These are phyloP conservation scores for Myopa testacea DNA, from an alignment of 2,888 invertebrate species.

Conservation along the genomic window DNA sequence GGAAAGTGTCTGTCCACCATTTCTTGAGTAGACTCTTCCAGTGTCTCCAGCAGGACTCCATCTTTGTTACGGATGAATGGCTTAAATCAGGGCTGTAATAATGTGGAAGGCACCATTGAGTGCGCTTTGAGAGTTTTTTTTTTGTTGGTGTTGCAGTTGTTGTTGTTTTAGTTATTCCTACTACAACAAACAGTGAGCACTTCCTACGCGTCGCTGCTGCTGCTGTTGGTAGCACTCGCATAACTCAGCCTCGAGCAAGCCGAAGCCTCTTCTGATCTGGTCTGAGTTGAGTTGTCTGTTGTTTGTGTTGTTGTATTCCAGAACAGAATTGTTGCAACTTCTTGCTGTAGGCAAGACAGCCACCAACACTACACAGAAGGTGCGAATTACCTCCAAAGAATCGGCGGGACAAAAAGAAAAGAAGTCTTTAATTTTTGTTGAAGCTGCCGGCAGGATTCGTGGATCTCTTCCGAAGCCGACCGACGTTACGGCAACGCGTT, in stretches of 20 bases:
- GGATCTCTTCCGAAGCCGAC: not conserved
- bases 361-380: not conserved
- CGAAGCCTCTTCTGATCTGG: no score
- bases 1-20: no score
- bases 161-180: no score
- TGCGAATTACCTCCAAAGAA: constrained; percentile 20
- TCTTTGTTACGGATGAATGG: no score
- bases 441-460: not conserved
- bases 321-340: constrained; percentile 6
- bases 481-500: not conserved
- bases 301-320: not conserved
- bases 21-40: no score
- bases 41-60: no score
- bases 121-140: no score
- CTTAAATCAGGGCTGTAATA: no score
- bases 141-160: no score
- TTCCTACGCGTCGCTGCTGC: no score
- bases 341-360: not conserved
- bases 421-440: not conserved
- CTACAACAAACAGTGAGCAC: no score
- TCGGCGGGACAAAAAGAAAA: not conserved
- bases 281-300: not conserved
- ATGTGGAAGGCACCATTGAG: no score
- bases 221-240: constrained; percentile 24
- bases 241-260: constrained; percentile 12